These are phyloP conservation scores for Miniopterus natalensis DNA, from an alignment of 2,113 vertebrate genomes.

Conservation along the genomic window DNA sequence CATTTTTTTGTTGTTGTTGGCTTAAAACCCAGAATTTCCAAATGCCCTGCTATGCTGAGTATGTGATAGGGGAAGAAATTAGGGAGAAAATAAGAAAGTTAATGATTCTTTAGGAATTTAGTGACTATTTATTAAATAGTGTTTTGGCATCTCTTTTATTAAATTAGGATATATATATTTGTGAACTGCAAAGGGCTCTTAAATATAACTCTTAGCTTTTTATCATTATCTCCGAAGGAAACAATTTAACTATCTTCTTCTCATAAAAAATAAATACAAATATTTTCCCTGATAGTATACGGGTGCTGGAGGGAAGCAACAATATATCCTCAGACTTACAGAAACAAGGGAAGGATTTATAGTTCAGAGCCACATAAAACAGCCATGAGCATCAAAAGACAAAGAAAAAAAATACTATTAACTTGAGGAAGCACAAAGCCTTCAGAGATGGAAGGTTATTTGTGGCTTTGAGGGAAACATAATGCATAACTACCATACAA, in stretches of 20 bases:
- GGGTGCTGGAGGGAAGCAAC: background rate
- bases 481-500: background rate
- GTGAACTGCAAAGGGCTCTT: background rate
- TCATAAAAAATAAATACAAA: background rate
- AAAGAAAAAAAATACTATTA: background rate
- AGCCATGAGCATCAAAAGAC: background rate
- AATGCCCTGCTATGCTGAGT: background rate
- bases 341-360: background rate
- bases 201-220: background rate
- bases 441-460: background rate
- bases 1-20: background rate
- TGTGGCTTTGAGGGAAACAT: background rate
- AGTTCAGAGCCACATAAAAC: background rate
- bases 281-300: background rate
- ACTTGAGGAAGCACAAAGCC: background rate
- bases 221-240: background rate
- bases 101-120: constrained; percentile 36
- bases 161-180: background rate
- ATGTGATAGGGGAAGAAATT: background rate
- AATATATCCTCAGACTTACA: background rate
- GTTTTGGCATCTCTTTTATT: background rate
- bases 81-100: background rate
- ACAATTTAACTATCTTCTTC: background rate
- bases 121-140: background rate
- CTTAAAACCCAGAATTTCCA: constrained; percentile 38